These are phyloP conservation scores for Tenthredo scrophulariae DNA, from an alignment of 2,888 invertebrate genomes.

Conservation along the genomic window DNA sequence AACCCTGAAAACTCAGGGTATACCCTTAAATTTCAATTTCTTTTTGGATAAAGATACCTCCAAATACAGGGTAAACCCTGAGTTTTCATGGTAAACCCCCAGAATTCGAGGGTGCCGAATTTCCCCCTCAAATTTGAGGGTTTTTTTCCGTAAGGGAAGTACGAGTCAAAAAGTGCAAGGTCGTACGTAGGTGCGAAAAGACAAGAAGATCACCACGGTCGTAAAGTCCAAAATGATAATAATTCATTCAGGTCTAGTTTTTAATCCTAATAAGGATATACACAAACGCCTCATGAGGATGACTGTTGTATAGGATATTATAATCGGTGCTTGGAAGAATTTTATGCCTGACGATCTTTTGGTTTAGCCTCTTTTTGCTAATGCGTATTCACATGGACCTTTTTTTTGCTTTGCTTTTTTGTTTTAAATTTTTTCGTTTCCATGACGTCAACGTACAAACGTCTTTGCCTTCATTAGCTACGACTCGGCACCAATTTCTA, in stretches of 20 bases:
- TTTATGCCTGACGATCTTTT: neutral
- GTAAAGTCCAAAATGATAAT: neutral
- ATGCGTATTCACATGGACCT: neutral
- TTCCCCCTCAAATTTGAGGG: no score
- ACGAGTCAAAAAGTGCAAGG: neutral
- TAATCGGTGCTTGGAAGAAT: neutral
- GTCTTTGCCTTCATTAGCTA: constrained; percentile 14
- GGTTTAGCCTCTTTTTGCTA: neutral
- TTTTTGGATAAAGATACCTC: no score
- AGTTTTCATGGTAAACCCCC: no score
- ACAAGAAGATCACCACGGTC: neutral
- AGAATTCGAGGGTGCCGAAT: no score
- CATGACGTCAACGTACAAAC: neutral
- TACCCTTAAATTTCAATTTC: no score
- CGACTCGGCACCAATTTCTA: neutral
- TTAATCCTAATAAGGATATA: neutral
- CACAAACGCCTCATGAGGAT: neutral
- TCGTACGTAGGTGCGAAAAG: neutral
- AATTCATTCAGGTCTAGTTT: neutral
- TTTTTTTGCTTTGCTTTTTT: constrained; percentile 5
- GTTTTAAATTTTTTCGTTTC: neutral
- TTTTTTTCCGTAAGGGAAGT: no score
- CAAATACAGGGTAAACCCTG: no score
- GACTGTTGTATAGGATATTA: neutral
- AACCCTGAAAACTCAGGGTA: no score